Conservation (phyloP, 2,888 invertebrate species). For the Leptinotarsa haldemani region DNA sequence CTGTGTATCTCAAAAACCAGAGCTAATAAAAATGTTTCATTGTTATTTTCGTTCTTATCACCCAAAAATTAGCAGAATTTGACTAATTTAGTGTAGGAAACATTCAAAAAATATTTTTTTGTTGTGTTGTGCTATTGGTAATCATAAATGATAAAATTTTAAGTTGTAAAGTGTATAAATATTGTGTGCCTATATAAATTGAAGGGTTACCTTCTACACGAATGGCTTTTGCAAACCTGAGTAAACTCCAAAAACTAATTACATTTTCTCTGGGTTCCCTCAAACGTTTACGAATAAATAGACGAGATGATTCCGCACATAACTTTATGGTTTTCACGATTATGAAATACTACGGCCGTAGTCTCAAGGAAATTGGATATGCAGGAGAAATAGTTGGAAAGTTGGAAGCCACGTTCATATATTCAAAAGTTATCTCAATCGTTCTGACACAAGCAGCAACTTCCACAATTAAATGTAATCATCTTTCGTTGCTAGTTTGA, state of each 20-base stretch:
- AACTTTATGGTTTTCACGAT: constrained; percentile 4
- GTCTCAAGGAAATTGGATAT: constrained; percentile 6
- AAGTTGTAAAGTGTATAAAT: too few species aligned
- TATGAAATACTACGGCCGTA: neutral
- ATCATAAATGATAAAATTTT: too few species aligned
- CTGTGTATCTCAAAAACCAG: too few species aligned
- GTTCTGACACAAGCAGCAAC: neutral
- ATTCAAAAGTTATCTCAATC: neutral
- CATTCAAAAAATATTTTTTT: too few species aligned
- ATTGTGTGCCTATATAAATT: too few species aligned
- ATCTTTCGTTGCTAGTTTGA: neutral
- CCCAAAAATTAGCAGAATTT: too few species aligned
- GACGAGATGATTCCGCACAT: neutral
- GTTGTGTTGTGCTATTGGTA: too few species aligned
- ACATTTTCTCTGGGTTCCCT: neutral
- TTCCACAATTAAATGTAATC: constrained; percentile 7
- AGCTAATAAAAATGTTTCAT: too few species aligned
- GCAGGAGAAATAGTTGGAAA: constrained; percentile 6
- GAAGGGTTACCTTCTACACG: neutral
- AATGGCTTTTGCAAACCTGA: neutral
- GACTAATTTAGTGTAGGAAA: too few species aligned
- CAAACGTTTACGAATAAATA: constrained; percentile 8
- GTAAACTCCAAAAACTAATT: constrained; percentile 4
- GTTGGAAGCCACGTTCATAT: neutral
- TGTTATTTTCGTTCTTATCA: too few species aligned